These are phyloP conservation scores for Digitonthophagus gazella DNA, from an alignment of 2,888 invertebrate genomes.

Conservation along the genomic window DNA sequence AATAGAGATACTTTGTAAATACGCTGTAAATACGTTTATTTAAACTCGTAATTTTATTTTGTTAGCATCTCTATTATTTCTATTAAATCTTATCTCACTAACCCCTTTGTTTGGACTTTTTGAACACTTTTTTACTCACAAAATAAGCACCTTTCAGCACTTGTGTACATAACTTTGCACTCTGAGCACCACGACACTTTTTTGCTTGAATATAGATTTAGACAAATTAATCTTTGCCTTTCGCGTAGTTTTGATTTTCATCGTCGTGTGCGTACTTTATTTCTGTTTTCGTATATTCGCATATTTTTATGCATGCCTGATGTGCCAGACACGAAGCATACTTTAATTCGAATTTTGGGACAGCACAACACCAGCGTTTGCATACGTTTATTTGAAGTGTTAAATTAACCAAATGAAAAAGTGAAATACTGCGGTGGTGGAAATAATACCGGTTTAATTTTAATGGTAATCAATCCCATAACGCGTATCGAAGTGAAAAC, in stretches of 20 bases:
- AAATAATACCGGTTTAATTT: neutral
- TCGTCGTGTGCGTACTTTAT: neutral
- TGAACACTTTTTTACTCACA: conserved; percentile 16
- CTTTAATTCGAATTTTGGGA: conserved; percentile 9
- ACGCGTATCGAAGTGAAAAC: neutral
- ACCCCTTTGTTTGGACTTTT: conserved; percentile 2
- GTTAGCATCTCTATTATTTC: conserved; percentile 18
- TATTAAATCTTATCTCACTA: conserved; percentile 11
- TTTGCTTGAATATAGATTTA: conserved; percentile 7
- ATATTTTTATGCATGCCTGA: neutral
- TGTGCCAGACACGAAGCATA: conserved; percentile 8
- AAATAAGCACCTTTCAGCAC: conserved; percentile 23
- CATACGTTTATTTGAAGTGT: neutral
- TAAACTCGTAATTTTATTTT: neutral
- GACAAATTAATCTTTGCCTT: neutral
- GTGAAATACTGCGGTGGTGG: neutral
- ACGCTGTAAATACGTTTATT: neutral
- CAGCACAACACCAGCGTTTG: conserved; percentile 6
- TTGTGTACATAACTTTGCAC: conserved; percentile 13
- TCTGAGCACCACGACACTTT: conserved; percentile 18
- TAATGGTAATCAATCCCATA: neutral
- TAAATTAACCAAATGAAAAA: neutral
- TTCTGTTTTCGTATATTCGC: neutral
- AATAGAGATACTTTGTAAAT: neutral
- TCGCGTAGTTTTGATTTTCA: neutral